phyloP scores from a whole-genome alignment of 2,888 invertebrate species.

The Arge pagana region DNA sequence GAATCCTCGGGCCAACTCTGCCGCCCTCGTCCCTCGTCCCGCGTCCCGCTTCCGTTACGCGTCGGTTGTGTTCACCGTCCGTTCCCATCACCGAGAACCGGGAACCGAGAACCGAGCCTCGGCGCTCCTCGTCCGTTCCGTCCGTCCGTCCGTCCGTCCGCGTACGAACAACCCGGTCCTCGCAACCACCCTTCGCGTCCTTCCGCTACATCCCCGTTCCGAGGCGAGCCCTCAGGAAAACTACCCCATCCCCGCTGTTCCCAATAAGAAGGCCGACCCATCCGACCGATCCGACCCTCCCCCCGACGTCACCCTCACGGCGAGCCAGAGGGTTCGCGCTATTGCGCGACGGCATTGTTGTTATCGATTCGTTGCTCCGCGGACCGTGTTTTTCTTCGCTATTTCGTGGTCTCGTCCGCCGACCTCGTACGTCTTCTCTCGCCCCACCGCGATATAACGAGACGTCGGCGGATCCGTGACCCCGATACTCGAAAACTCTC shows the following conservation, averaged over 20 bases:
- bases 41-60: slow-evolving; percentile 20
- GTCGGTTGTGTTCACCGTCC: slow-evolving; percentile 9
- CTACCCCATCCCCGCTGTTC: slow-evolving; percentile 46
- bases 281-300: slow-evolving; percentile 39
- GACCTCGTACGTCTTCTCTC: slow-evolving; percentile 8
- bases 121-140: slow-evolving; percentile 18
- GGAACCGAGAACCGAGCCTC: too few relatives aligned
- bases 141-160: slow-evolving; percentile 30
- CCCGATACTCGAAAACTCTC: too few relatives aligned
- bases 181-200: slow-evolving; percentile 28
- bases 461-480: too few relatives aligned
- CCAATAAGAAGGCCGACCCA: slow-evolving; percentile 53
- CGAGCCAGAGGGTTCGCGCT: slow-evolving; percentile 43
- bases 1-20: slow-evolving; percentile 19
- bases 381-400: slow-evolving; percentile 50
- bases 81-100: slow-evolving; percentile 20
- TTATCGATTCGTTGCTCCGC: slow-evolving; percentile 48
- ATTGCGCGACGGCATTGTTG: slow-evolving; percentile 49
- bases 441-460: not conserved
- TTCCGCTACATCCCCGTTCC: slow-evolving; percentile 22
- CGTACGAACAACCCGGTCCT: slow-evolving; percentile 14
- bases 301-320: slow-evolving; percentile 26
- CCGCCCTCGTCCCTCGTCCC: slow-evolving; percentile 26
- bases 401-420: slow-evolving; percentile 43
- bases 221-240: slow-evolving; percentile 50